These are phyloP conservation scores for Mesopsocus fuscifrons DNA, from an alignment of 2,888 invertebrate species.

Conservation along the genomic window DNA sequence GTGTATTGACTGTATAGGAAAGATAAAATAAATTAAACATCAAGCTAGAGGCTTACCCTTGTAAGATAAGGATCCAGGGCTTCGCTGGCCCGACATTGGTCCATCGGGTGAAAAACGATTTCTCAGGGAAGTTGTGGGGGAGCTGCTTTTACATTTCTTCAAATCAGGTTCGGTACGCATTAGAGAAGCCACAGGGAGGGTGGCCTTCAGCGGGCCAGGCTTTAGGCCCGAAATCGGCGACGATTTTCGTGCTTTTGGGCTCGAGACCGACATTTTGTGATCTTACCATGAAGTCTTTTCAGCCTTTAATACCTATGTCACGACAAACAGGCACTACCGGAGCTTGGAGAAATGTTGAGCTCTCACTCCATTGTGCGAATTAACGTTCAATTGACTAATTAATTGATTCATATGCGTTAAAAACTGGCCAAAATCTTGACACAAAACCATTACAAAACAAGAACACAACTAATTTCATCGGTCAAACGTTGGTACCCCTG, in stretches of 20 bases:
- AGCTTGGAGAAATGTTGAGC: background rate
- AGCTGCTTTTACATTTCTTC: constrained; percentile 38
- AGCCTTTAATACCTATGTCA: background rate
- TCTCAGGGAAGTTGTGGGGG: constrained; percentile 46
- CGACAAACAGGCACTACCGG: background rate
- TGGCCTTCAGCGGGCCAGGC: constrained; percentile 54
- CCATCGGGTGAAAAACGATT: constrained; percentile 46
- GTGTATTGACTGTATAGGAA: too few species aligned
- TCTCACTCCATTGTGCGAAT: background rate
- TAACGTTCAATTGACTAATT: background rate
- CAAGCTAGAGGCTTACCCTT: constrained; percentile 49
- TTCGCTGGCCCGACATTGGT: constrained; percentile 47
- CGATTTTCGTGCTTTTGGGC: constrained; percentile 33
- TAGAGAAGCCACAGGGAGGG: constrained; percentile 53
- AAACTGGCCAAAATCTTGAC: background rate
- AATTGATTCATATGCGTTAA: background rate
- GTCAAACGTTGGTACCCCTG: too few species aligned
- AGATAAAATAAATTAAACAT: too few species aligned
- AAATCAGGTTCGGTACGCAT: constrained; percentile 42
- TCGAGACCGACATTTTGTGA: constrained; percentile 32
- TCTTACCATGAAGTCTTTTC: background rate
- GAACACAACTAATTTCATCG: too few species aligned
- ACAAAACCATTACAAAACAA: too few species aligned
- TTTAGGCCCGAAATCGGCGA: constrained; percentile 39
- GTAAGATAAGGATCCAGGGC: constrained; percentile 51